These are phyloP conservation scores for Lagria hirta DNA, from an alignment of 2,888 invertebrate genomes.

Conservation along the genomic window DNA sequence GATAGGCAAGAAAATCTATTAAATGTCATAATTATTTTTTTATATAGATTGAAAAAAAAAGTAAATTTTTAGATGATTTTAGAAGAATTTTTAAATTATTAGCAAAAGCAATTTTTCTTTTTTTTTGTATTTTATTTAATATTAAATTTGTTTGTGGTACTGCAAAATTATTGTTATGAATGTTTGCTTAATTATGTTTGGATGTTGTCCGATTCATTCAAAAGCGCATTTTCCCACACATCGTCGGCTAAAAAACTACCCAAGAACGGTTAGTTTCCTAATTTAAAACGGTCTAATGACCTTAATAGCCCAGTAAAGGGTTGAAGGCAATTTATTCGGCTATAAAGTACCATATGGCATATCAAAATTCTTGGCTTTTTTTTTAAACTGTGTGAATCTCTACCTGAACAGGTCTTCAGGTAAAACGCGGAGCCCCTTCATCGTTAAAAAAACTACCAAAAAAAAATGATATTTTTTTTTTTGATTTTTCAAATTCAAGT, in stretches of 20 bases:
- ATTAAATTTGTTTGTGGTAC: too few species aligned
- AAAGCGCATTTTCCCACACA: conserved; percentile 19
- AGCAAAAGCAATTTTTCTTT: too few species aligned
- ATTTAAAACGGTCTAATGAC: conserved; percentile 24
- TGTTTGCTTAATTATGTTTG: too few species aligned
- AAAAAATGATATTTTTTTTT: conserved; percentile 7
- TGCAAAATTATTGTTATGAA: too few species aligned
- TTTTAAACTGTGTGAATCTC: conserved; percentile 18
- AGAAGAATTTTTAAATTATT: too few species aligned
- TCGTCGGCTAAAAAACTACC: conserved; percentile 4
- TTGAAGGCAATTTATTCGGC: conserved; percentile 19
- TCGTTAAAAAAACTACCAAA: conserved; percentile 9
- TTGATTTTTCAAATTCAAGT: too few species aligned
- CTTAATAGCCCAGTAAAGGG: conserved; percentile 17
- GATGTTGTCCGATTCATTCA: too few species aligned
- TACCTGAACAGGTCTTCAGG: conserved; percentile 21
- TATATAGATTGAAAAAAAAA: too few species aligned
- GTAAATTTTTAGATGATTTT: too few species aligned
- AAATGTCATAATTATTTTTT: too few species aligned
- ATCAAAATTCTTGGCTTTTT: conserved; percentile 9
- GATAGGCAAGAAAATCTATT: too few species aligned
- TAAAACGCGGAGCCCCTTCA: conserved; percentile 20
- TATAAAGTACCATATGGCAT: conserved; percentile 14
- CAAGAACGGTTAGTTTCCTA: conserved; percentile 13
- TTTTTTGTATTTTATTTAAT: too few species aligned